These are phyloP conservation scores for Procambarus clarkii DNA, from an alignment of 1,140 invertebrate genomes.

Conservation along the genomic window DNA sequence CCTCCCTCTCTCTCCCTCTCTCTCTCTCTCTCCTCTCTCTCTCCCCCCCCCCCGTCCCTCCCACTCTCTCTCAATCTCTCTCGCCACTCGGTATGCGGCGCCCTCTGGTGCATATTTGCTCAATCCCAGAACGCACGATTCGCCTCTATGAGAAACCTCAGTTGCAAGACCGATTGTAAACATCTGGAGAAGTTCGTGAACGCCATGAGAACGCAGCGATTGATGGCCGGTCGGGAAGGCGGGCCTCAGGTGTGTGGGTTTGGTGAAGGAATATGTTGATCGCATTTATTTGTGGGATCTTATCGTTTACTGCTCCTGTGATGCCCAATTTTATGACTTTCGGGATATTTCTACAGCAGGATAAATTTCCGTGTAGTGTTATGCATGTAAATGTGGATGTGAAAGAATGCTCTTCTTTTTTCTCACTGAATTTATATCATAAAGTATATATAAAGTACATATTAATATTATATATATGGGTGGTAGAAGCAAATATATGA, in stretches of 20 bases:
- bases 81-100: neutral
- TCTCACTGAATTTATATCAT: no score
- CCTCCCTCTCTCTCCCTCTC: slow-evolving; percentile 11
- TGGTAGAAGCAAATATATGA: no score
- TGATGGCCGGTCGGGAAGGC: neutral
- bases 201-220: neutral
- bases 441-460: no score
- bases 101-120: neutral
- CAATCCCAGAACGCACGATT: neutral
- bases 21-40: slow-evolving; percentile 10
- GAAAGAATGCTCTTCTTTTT: no score
- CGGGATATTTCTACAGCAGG: no score
- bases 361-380: no score
- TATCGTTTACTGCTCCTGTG: no score
- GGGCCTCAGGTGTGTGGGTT: neutral
- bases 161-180: slow-evolving; percentile 2
- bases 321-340: no score
- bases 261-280: neutral
- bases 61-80: neutral
- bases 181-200: neutral
- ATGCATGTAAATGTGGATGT: no score
- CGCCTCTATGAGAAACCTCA: neutral
- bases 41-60: neutral
- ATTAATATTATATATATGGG: no score
- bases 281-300: no score